phyloP scores from a whole-genome alignment of 2,113 vertebrate species.

The Elaphurus davidianus region DNA sequence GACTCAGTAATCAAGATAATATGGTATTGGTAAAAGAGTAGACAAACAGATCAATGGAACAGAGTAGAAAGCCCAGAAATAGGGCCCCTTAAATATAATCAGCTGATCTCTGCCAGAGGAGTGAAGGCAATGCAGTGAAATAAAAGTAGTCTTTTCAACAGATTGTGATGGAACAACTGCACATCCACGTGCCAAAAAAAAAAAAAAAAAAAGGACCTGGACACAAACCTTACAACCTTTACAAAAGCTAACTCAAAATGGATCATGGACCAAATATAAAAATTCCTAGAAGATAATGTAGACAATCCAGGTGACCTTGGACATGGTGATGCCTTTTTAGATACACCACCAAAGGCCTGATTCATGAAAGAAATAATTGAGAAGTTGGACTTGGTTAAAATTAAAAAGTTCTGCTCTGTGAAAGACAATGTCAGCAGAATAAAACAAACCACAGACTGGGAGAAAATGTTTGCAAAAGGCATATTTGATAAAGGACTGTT shows the following conservation, averaged over 20 bases:
- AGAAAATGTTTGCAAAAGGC: not conserved
- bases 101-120: not conserved
- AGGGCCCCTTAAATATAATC: not conserved
- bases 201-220: not conserved
- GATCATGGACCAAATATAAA: not conserved
- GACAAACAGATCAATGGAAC: not conserved
- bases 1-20: not conserved
- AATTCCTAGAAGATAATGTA: not conserved
- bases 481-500: not conserved
- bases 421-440: not conserved
- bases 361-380: not conserved
- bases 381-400: not conserved
- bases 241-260: not conserved
- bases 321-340: not conserved
- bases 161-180: not conserved
- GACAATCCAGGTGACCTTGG: not conserved
- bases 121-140: not conserved
- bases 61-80: not conserved
- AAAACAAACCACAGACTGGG: not conserved
- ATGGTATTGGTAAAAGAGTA: not conserved
- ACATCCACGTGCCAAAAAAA: not conserved
- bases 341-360: not conserved
- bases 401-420: not conserved
- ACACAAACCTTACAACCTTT: not conserved
- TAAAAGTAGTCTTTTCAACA: not conserved